Evolutionary conservation across 2,797 vertebrate genomes (phyloP).

Genomic region (Poecilia gillii): DNA sequence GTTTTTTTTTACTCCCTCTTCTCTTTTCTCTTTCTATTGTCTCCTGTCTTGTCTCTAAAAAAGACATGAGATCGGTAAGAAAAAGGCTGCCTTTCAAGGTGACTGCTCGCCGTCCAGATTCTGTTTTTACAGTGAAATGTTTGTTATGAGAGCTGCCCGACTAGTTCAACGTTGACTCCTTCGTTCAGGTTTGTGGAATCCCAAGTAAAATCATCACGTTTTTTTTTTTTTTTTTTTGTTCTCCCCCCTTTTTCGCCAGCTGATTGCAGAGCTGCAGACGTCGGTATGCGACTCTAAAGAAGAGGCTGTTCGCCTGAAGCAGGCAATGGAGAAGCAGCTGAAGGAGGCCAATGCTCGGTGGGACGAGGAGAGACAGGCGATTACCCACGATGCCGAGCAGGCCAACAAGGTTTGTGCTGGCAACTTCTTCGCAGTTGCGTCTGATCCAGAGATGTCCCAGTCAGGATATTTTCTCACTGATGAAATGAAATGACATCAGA

Average conservation of each 20-base stretch:
- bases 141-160: background rate
- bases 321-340: conserved; percentile 80
- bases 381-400: conserved; percentile 78
- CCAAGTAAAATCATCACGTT: background rate
- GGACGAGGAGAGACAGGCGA: conserved; percentile 86
- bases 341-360: conserved; percentile 82
- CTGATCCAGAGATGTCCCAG: background rate
- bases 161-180: background rate
- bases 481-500: too few species aligned
- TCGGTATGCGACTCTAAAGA: conserved; percentile 83
- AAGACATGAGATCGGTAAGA: conserved; percentile 44
- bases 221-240: background rate
- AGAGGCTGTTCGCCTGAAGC: conserved; percentile 83
- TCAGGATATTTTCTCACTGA: background rate
- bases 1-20: conserved; percentile 28
- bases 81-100: conserved; percentile 47
- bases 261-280: conserved; percentile 87
- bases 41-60: conserved; percentile 51
- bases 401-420: conserved; percentile 67
- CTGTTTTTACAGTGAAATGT: conserved; percentile 42
- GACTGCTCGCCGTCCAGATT: conserved; percentile 49
- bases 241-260: conserved; percentile 69
- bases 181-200: background rate
- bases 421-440: background rate
- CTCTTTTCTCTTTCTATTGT: conserved; percentile 27